phyloP scores from a whole-genome alignment of 2,113 vertebrate species.

The Sterrhoptilus dennistouni region DNA sequence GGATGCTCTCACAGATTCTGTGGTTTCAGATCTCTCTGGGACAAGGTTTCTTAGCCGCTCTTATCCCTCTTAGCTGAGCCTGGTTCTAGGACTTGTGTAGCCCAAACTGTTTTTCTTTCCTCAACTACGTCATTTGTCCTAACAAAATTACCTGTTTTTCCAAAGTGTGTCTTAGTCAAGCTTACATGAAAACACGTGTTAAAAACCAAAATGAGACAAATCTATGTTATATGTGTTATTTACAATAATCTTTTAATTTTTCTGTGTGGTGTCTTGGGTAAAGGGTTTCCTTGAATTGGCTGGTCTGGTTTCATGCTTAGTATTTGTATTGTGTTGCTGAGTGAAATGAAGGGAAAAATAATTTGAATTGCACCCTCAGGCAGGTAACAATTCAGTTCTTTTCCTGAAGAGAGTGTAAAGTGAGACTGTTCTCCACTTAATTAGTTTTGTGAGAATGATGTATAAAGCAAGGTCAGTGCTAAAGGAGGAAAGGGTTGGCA shows the following conservation, averaged over 20 bases:
- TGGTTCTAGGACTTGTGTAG: background rate
- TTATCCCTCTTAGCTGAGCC: background rate
- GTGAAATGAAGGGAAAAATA: background rate
- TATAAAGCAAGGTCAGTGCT: conserved; percentile 48
- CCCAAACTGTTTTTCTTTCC: background rate
- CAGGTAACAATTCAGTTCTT: conserved; percentile 29
- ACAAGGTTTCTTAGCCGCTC: background rate
- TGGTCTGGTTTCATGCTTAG: background rate
- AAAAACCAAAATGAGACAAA: background rate
- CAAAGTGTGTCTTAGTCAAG: background rate
- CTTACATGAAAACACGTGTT: background rate
- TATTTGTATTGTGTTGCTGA: conserved; percentile 27
- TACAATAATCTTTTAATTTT: background rate
- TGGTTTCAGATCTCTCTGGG: background rate
- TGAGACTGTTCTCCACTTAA: conserved; percentile 35
- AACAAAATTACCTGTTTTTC: background rate
- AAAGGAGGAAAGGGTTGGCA: conserved; percentile 51
- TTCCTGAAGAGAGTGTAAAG: conserved; percentile 16
- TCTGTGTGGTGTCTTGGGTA: background rate
- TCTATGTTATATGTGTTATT: background rate
- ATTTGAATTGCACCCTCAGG: conserved; percentile 23
- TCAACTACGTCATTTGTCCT: background rate
- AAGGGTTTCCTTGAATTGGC: background rate
- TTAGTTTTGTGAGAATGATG: conserved; percentile 52
- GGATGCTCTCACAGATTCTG: background rate